Conservation (phyloP, 92 coral and sea anemone species). For the Galaxea fascicularis region DNA sequence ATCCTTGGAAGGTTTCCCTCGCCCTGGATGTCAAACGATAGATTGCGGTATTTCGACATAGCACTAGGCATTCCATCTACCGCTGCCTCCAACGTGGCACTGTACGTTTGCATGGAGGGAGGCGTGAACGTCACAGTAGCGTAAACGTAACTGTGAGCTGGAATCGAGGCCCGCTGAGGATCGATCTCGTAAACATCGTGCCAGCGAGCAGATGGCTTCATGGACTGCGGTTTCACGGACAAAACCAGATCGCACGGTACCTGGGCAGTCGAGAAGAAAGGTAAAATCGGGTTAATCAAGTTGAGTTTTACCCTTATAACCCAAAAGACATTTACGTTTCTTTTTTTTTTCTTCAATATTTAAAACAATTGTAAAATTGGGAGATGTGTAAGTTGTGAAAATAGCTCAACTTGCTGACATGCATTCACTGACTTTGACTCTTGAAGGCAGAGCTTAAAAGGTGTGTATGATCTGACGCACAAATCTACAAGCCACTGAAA, state of each 20-base stretch:
- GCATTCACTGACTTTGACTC: too few species aligned
- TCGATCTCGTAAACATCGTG: slow-evolving; percentile 96
- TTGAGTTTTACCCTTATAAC: neutral
- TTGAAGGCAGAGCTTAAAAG: too few species aligned
- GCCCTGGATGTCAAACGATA: slow-evolving; percentile 97
- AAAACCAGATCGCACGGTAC: slow-evolving; percentile 94
- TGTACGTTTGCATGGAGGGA: slow-evolving; percentile 97
- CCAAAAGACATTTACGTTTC: too few species aligned
- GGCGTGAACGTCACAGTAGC: slow-evolving; percentile 92
- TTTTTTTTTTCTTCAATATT: too few species aligned
- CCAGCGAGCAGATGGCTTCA: slow-evolving; percentile 97
- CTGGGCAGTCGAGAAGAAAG: slow-evolving; percentile 34
- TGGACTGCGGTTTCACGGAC: slow-evolving; percentile 95
- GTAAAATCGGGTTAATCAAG: neutral
- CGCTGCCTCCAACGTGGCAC: slow-evolving; percentile 94
- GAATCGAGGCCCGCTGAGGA: slow-evolving; percentile 94
- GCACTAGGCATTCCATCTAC: slow-evolving; percentile 98
- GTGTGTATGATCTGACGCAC: too few species aligned
- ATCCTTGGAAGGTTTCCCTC: slow-evolving; percentile 98
- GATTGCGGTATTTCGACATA: slow-evolving; percentile 94
- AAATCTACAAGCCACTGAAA: too few species aligned
- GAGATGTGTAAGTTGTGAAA: too few species aligned
- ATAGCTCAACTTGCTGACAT: too few species aligned
- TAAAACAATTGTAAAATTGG: too few species aligned
- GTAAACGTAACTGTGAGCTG: slow-evolving; percentile 91